Percentiles rank a stretch among this genome's conserved stretches.
Evolutionary conservation across 2,888 invertebrate species (phyloP).

Genomic region (Catocala sponsa): DNA sequence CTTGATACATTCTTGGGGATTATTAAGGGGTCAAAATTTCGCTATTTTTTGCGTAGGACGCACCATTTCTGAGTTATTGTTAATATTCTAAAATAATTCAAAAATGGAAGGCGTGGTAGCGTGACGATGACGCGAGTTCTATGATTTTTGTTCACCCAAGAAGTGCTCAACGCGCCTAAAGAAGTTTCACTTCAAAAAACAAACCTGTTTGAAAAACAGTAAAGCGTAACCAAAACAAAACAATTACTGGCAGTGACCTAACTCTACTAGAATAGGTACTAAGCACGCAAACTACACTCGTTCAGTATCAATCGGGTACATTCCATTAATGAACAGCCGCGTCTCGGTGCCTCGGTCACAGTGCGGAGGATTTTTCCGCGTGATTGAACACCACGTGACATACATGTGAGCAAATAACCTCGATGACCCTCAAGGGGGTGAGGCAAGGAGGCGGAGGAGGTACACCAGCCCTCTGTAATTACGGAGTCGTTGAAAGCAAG

Average conservation of each 20-base stretch:
- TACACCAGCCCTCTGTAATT: background rate
- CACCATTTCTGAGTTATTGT: too few relatives aligned
- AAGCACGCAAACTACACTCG: background rate
- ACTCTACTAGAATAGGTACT: background rate
- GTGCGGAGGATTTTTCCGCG: conserved; percentile 28
- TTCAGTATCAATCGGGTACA: conserved; percentile 1
- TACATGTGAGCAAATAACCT: conserved; percentile 26
- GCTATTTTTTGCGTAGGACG: too few relatives aligned
- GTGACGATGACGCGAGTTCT: too few relatives aligned
- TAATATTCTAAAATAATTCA: too few relatives aligned
- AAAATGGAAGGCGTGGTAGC: too few relatives aligned
- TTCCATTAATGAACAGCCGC: conserved; percentile 5
- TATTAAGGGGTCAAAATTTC: too few relatives aligned
- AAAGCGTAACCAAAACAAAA: too few relatives aligned
- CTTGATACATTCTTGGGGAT: too few relatives aligned
- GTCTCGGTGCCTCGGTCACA: background rate
- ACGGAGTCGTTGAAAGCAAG: background rate
- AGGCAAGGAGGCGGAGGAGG: background rate
- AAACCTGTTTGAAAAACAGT: too few relatives aligned
- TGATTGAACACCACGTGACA: conserved; percentile 21
- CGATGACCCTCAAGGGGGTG: background rate
- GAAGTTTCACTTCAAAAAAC: too few relatives aligned
- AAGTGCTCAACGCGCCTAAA: too few relatives aligned
- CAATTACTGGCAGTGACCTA: background rate
- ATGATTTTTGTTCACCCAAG: too few relatives aligned